These are phyloP conservation scores for Papilio elwesi DNA, from an alignment of 2,888 invertebrate genomes.

Conservation along the genomic window DNA sequence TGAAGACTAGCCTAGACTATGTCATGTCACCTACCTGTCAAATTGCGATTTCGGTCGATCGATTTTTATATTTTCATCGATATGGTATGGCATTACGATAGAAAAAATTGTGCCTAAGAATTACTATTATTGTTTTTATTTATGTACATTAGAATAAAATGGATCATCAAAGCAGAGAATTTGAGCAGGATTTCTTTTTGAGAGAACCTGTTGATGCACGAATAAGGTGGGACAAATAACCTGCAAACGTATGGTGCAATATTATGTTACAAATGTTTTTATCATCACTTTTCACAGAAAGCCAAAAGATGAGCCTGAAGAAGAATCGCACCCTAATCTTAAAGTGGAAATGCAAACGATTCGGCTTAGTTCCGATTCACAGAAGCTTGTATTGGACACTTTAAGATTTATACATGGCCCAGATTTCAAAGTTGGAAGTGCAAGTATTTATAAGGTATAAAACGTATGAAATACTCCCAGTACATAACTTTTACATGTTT, in stretches of 20 bases:
- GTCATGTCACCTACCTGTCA: too few relatives aligned
- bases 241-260: conserved; percentile 28
- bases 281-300: conserved; percentile 56
- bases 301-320: conserved; percentile 72
- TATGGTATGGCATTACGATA: too few relatives aligned
- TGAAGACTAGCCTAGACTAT: too few relatives aligned
- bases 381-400: conserved; percentile 89
- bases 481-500: not conserved
- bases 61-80: too few relatives aligned
- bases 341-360: conserved; percentile 91
- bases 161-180: conserved; percentile 84
- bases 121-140: not conserved
- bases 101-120: too few relatives aligned
- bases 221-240: conserved; percentile 75
- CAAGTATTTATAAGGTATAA: conserved; percentile 82
- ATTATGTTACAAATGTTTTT: conserved; percentile 43
- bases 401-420: conserved; percentile 90
- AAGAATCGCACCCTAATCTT: conserved; percentile 79
- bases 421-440: conserved; percentile 84
- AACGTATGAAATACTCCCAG: conserved; percentile 46
- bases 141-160: conserved; percentile 57
- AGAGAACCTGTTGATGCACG: conserved; percentile 86
- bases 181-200: conserved; percentile 86
- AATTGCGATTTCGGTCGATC: too few relatives aligned
- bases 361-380: conserved; percentile 87